Percentiles rank a stretch among this genome's conserved stretches.
These are phyloP conservation scores for Bambusicola thoracicus DNA, from an alignment of 2,113 vertebrate species.

Conservation along the genomic window DNA sequence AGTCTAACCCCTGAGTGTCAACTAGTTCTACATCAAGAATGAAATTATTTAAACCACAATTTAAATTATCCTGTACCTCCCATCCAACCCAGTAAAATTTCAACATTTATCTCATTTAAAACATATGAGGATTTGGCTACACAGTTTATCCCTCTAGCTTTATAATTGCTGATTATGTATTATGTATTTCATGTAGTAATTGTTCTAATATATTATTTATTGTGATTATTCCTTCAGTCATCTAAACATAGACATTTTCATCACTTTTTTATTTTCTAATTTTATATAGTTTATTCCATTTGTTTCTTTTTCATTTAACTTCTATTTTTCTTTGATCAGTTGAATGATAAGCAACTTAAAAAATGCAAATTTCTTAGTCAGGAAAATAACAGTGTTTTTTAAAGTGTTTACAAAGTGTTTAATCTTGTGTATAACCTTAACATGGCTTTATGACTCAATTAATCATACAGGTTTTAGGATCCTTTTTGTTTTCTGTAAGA, in stretches of 20 bases:
- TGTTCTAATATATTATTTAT: conserved; percentile 12
- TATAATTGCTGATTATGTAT: neutral
- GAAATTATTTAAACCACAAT: conserved; percentile 14
- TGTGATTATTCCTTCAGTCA: neutral
- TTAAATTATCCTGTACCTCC: conserved; percentile 18
- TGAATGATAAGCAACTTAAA: neutral
- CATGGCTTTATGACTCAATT: neutral
- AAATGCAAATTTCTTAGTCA: neutral
- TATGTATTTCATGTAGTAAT: neutral
- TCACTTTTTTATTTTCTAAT: neutral
- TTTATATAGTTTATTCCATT: neutral
- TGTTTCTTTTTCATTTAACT: neutral
- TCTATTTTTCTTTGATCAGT: neutral
- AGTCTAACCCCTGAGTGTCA: conserved; percentile 38
- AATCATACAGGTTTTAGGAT: neutral
- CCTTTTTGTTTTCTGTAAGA: neutral
- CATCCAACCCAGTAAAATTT: conserved; percentile 7
- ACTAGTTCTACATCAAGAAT: conserved; percentile 37
- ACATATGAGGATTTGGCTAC: neutral
- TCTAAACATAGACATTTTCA: neutral
- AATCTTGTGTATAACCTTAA: neutral
- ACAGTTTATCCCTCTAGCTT: neutral
- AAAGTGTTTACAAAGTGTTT: neutral
- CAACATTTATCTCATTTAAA: conserved; percentile 33
- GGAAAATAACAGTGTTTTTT: neutral